phyloP scores from a whole-genome alignment of 2,888 invertebrate genomes.

The Candidula unifasciata region DNA sequence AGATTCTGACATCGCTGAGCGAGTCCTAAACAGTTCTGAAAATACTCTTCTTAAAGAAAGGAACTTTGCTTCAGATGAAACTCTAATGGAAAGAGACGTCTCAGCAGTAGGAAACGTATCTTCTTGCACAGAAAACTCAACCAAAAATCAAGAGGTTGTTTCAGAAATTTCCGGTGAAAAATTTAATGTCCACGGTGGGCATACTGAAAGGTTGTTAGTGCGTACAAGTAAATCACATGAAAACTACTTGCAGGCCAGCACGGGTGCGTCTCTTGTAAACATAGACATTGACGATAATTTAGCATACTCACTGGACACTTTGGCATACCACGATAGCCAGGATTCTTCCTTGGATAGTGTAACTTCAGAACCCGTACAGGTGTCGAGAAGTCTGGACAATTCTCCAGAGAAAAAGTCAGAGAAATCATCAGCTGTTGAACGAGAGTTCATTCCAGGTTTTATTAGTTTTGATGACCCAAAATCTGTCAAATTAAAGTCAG shows the following conservation, averaged over 20 bases:
- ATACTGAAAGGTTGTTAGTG: slow-evolving; percentile 83
- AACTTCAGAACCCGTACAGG: slow-evolving; percentile 48
- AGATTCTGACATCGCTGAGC: slow-evolving; percentile 56
- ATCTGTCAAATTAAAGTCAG: slow-evolving; percentile 56
- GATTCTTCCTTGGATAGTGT: slow-evolving; percentile 59
- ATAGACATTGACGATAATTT: slow-evolving; percentile 95
- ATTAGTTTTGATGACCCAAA: slow-evolving; percentile 68
- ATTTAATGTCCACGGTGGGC: slow-evolving; percentile 59
- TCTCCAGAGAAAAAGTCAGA: slow-evolving; percentile 61
- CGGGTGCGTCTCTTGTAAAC: slow-evolving; percentile 88
- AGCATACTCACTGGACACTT: slow-evolving; percentile 93
- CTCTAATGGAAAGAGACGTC: slow-evolving; percentile 39
- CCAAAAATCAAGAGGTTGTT: slow-evolving; percentile 56
- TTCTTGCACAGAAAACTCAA: slow-evolving; percentile 35
- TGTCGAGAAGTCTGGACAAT: slow-evolving; percentile 62
- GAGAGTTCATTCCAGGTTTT: slow-evolving; percentile 73
- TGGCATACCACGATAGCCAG: slow-evolving; percentile 82
- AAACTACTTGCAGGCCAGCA: slow-evolving; percentile 90
- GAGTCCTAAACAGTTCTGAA: slow-evolving; percentile 20
- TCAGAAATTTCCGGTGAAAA: slow-evolving; percentile 74
- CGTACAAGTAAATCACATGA: slow-evolving; percentile 91
- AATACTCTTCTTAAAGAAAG: slow-evolving; percentile 25
- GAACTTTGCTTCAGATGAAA: slow-evolving; percentile 44
- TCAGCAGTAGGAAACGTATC: not conserved
- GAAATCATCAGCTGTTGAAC: slow-evolving; percentile 60